Evolutionary conservation across 92 coral and sea anemone species (phyloP), one percentile per base, ranked within the genome.

Genomic region (Paragorgia papillata): DNA sequence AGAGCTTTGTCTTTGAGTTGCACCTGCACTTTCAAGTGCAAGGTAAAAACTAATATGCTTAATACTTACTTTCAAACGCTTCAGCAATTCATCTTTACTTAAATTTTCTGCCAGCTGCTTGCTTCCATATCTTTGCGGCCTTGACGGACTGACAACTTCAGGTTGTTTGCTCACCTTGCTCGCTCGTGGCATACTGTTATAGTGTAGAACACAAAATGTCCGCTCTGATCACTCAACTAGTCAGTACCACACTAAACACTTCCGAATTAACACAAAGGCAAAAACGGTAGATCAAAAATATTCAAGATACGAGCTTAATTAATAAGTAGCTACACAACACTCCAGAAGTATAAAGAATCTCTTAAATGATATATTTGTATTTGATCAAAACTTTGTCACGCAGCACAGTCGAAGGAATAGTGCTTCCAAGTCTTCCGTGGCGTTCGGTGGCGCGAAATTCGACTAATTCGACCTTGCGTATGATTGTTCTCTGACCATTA

Each of bases 61-160:
- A 15, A 6, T 49, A 31, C 81, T 66, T 81, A 90, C 97, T 88
- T 90, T 88, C 17, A 90, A 76, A 46, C 91, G 92, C 51, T 79
- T 87, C 9, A 88, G 84, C 31, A 90, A 85, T 66, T 90, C 97
- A 43, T 90, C 97, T 66, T 88, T 88, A 79, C 88, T 85, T 14
- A 90, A 79, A 79, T 82, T 85, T 67, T 83, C 90, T 60, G 86
- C 81, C 57, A 90, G 79, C 61, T 84, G 82, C 13, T 89, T 82
- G 15, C 82, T 85, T 37, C 82, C 86, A 59, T 81, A 83, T 76
- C 88, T 76, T 85, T 88, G 83, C 79, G 71, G 88, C 35, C 91
- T 84, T 57, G 85, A 32, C 25, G 81, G 60, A 75, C 81, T 75
- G 17, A 14, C 39, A 33, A 29, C 12, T 10, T 27, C 41, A 25